Conservation (phyloP, 2,797 vertebrate species). For the Myripristis jacobus region DNA sequence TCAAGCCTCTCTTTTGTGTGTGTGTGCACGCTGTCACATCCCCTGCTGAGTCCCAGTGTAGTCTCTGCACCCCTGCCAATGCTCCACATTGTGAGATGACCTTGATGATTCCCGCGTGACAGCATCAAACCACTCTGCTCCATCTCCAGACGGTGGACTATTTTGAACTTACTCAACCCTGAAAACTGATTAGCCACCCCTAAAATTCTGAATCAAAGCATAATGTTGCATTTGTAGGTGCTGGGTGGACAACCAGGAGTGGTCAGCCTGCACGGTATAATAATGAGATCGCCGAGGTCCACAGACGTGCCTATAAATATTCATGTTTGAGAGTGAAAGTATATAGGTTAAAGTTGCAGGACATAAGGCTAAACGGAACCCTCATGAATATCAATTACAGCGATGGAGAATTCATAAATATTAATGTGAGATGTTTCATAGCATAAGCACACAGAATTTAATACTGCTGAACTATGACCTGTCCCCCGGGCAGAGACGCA, state of each 20-base stretch:
- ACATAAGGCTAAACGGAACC: slow-evolving; percentile 33
- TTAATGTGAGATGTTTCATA: slow-evolving; percentile 25
- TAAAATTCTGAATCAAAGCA: neutral
- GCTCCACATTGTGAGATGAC: too few relatives aligned
- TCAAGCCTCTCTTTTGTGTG: neutral
- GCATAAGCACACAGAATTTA: slow-evolving; percentile 19
- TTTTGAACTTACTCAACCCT: neutral
- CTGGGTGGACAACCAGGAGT: neutral
- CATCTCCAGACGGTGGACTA: neutral
- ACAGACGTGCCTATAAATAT: slow-evolving; percentile 25
- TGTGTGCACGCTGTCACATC: too few relatives aligned
- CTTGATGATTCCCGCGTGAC: neutral
- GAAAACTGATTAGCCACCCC: neutral
- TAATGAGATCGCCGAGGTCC: slow-evolving; percentile 9
- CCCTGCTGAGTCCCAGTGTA: too few relatives aligned
- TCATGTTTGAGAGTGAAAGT: slow-evolving; percentile 12
- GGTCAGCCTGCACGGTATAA: neutral
- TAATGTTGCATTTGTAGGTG: neutral
- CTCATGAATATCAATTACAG: slow-evolving; percentile 52
- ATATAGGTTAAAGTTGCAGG: slow-evolving; percentile 45
- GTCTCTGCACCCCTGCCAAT: too few relatives aligned
- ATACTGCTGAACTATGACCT: slow-evolving; percentile 9
- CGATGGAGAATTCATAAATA: slow-evolving; percentile 43
- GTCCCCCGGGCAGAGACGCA: neutral
- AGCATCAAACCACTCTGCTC: neutral